Conservation (phyloP, 2,113 vertebrate genomes). For the Gambusia affinis region DNA sequence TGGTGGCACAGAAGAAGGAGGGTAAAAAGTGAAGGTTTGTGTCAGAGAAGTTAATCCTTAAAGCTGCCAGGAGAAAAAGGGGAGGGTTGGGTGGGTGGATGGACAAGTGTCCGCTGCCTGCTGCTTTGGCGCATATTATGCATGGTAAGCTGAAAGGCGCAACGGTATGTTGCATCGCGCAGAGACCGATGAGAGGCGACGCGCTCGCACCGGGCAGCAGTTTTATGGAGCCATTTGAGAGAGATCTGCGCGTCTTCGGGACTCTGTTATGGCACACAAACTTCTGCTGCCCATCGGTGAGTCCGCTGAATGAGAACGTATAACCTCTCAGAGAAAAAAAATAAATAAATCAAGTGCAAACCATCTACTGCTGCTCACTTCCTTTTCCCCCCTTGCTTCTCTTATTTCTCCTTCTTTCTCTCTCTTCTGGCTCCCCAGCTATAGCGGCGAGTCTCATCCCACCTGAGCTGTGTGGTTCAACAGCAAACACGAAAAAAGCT, state of each 20-base stretch:
- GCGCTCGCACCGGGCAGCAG: background rate
- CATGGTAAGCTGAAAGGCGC: constrained; percentile 11
- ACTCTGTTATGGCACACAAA: constrained; percentile 67
- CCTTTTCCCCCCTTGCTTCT: background rate
- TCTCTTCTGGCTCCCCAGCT: constrained; percentile 72
- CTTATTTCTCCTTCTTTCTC: background rate
- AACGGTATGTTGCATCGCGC: background rate
- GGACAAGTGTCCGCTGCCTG: constrained; percentile 14
- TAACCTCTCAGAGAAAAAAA: background rate
- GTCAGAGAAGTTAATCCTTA: constrained; percentile 59
- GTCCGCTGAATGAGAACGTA: constrained; percentile 17
- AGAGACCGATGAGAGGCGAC: background rate
- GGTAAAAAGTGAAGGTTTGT: constrained; percentile 54
- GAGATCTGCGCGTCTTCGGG: constrained; percentile 32
- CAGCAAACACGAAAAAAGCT: constrained; percentile 83
- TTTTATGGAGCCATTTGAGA: constrained; percentile 41
- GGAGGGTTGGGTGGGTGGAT: background rate
- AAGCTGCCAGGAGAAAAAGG: constrained; percentile 32
- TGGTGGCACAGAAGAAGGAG: constrained; percentile 54
- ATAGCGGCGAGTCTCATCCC: constrained; percentile 91
- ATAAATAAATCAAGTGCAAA: background rate
- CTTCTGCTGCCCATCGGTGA: constrained; percentile 69
- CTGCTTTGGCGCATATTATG: constrained; percentile 16
- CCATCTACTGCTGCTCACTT: background rate
- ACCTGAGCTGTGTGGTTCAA: constrained; percentile 84